Conservation (phyloP, 2,797 vertebrate species). For the Muscicapa comitata region DNA sequence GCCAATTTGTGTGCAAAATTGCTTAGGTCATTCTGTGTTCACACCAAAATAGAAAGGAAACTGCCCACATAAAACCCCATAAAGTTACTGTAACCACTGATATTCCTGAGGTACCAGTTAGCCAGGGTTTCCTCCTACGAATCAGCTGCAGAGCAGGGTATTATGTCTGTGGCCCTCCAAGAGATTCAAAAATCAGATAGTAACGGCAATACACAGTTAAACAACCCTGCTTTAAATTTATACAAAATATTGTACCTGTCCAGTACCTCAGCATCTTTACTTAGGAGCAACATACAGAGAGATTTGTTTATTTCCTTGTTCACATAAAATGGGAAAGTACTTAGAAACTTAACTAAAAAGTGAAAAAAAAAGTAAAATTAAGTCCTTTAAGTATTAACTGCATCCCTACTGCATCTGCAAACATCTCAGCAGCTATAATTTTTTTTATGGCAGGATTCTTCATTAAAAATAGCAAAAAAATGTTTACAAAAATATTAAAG, state of each 20-base stretch:
- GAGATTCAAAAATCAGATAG: neutral
- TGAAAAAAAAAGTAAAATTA: rapidly evolving
- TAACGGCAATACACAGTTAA: neutral
- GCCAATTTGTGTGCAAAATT: neutral
- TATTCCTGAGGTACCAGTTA: neutral
- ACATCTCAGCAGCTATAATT: neutral
- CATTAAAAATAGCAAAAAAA: neutral
- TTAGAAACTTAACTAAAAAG: neutral
- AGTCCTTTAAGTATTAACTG: neutral
- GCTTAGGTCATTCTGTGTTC: neutral
- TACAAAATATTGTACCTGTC: neutral
- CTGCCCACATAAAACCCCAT: neutral
- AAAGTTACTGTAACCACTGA: neutral
- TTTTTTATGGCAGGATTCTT: neutral
- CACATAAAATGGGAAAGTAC: neutral
- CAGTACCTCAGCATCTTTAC: neutral
- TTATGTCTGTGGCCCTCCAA: neutral
- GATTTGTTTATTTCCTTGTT: neutral
- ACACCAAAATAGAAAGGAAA: neutral
- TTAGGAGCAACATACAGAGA: neutral
- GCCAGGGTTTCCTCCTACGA: neutral
- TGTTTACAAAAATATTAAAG: neutral
- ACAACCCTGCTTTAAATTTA: neutral
- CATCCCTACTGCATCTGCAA: neutral
- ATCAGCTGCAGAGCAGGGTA: neutral